A percentile compares a stretch with the other conserved stretches of the same genome.
Evolutionary conservation across 2,797 vertebrate species (phyloP).

Genomic region (Rhinichthys osculus): DNA sequence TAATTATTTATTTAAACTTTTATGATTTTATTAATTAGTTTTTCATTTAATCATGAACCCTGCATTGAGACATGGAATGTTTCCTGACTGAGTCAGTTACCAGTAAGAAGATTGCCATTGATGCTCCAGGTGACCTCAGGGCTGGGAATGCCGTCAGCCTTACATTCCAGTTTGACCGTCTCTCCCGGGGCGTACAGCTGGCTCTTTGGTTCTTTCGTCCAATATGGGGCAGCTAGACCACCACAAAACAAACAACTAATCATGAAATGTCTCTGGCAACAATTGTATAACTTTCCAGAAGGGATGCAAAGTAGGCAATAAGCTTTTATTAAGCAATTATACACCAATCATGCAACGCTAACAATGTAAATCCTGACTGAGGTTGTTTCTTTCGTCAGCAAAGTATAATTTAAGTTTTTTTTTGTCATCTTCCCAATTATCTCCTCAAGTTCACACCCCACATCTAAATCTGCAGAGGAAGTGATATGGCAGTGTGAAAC

Average conservation of each 20-base stretch:
- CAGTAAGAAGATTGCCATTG: conserved; percentile 80
- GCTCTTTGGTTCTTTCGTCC: conserved; percentile 83
- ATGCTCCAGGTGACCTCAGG: conserved; percentile 85
- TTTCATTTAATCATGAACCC: neutral
- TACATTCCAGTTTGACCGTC: conserved; percentile 83
- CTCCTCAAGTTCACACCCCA: neutral
- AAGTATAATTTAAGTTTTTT: neutral
- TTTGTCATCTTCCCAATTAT: neutral
- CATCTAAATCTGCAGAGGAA: conserved; percentile 2
- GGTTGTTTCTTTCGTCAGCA: neutral
- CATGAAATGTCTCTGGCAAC: neutral
- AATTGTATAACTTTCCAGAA: neutral
- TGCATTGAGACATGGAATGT: neutral
- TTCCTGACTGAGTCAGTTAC: conserved; percentile 67
- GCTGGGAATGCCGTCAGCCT: conserved; percentile 85
- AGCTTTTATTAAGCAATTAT: conserved; percentile 1
- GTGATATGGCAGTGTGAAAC: neutral
- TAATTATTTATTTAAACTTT: neutral
- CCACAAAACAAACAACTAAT: conserved; percentile 24
- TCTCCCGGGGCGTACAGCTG: conserved; percentile 86
- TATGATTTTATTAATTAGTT: neutral
- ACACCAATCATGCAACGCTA: neutral
- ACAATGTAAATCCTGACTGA: neutral
- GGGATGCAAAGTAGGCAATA: neutral
- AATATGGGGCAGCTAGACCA: conserved; percentile 86